A percentile compares a stretch with the other conserved stretches of the same genome.
Evolutionary conservation across 2,888 invertebrate species (phyloP).

Genomic region (Zaprionus obscuricornis): DNA sequence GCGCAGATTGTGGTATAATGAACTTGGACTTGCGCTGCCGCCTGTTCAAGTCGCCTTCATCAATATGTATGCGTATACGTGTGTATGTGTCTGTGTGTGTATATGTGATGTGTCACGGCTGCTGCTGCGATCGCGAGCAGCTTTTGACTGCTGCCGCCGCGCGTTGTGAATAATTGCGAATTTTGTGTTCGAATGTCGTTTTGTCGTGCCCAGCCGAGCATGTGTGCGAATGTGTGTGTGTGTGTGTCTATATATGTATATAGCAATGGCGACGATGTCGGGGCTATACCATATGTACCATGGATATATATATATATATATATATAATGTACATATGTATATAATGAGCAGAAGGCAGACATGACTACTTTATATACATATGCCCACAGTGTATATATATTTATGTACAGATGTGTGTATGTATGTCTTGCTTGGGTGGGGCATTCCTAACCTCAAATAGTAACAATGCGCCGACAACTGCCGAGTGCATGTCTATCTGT

Average conservation of each 20-base stretch:
- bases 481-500: slow-evolving; percentile 53
- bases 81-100: slow-evolving; percentile 5
- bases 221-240: slow-evolving; percentile 26
- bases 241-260: slow-evolving; percentile 27
- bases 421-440: slow-evolving; percentile 74
- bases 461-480: slow-evolving; percentile 49
- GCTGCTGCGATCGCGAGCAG: slow-evolving; percentile 62
- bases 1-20: slow-evolving; percentile 63
- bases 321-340: slow-evolving; percentile 16
- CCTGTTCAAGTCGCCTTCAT: slow-evolving; percentile 36
- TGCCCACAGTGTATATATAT: slow-evolving; percentile 14
- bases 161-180: slow-evolving; percentile 78
- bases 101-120: slow-evolving; percentile 55
- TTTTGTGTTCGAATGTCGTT: slow-evolving; percentile 68
- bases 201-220: slow-evolving; percentile 58
- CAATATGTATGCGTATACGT: background rate
- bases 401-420: slow-evolving; percentile 13
- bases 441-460: slow-evolving; percentile 79
- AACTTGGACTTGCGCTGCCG: slow-evolving; percentile 63
- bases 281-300: slow-evolving; percentile 39
- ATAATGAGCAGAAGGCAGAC: slow-evolving; percentile 60
- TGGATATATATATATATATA: slow-evolving; percentile 11
- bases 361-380: slow-evolving; percentile 60
- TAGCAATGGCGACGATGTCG: slow-evolving; percentile 45
- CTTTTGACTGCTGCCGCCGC: slow-evolving; percentile 63